Base-by-base conservation (phyloP, 2,113 vertebrate species). In the Apistogramma diplotaenia region DNA sequence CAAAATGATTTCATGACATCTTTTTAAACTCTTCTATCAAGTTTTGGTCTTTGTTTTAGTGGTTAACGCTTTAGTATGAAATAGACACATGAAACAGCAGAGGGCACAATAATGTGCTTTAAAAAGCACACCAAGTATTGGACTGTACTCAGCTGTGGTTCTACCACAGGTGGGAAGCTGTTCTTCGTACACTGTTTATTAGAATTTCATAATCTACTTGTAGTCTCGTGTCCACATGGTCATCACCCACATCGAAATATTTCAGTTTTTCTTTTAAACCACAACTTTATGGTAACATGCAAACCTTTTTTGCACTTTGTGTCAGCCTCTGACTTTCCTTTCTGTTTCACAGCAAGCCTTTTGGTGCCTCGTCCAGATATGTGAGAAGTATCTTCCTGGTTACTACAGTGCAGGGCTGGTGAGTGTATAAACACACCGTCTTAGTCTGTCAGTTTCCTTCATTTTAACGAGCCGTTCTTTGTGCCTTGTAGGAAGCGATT, bases 301-400 rank as follows among this genome's bases (percentile, higher is more conserved):
- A 4, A 61, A 6, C 12, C 6, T 31, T 13, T 7, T 43, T 27
- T 80, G 3, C 3, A 18, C 33, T 37, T 40, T 35, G 54, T 40
- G 3, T 5, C 21, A n/a, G 8, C n/a, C 5, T 29, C 76, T n/a
- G 72, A 37, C 27, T 3, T 6, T 53, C 59, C 15, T 56, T 13
- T 79, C 19, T 90, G 46, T 86, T 53, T 85, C 57, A 8, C 94
- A 98, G 97, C 97, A 97, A 97, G 97, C 97, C 4, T 98, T 98
- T 90, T 98, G 97, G 97, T 97, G 97, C 92, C 95, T 98, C 81
- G 97, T 98, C 31, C 97, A 98, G 91, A 98, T 98, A 84, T 98
- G 97, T 33, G 97, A 98, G 93, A 97, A 96, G 80, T 98, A 95
- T 72, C 95, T 98, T 23, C 97, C 97, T 0, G 97, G 97, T 13